Conservation (phyloP, 2,113 vertebrate species). For the Trogon surrucura region DNA sequence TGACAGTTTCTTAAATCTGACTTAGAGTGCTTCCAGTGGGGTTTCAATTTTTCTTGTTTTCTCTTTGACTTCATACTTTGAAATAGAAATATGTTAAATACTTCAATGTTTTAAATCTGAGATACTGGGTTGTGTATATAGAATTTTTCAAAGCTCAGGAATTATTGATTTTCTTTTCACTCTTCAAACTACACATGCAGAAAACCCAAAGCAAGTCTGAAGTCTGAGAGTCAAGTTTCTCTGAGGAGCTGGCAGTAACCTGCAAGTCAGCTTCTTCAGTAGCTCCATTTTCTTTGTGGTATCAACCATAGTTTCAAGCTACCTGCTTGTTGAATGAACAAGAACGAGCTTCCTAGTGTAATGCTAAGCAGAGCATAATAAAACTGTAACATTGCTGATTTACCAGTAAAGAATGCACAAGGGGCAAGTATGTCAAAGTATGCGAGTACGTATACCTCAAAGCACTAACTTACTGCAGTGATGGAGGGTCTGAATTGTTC, state of each 20-base stretch:
- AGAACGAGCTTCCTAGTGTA: background rate
- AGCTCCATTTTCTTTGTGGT: background rate
- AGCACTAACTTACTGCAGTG: background rate
- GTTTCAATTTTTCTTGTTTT: background rate
- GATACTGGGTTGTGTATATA: background rate
- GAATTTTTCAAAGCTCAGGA: background rate
- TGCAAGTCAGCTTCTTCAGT: background rate
- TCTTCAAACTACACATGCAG: background rate
- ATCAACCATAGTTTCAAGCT: background rate
- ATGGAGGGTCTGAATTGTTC: background rate
- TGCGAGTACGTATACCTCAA: accelerated
- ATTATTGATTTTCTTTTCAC: background rate
- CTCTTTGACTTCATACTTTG: background rate
- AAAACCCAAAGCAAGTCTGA: accelerated
- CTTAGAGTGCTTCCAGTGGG: background rate
- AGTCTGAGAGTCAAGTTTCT: background rate
- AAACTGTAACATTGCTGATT: background rate
- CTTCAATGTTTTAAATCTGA: background rate
- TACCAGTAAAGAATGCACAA: background rate
- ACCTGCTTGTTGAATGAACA: background rate
- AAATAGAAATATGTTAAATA: constrained; percentile 10
- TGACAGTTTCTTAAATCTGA: constrained; percentile 51
- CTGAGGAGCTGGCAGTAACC: background rate
- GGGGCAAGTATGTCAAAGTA: background rate
- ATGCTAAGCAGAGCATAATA: background rate